Evolutionary conservation across 2,113 vertebrate genomes (phyloP), one percentile per base, ranked within the genome.

Genomic region (Burhinus oedicnemus): DNA sequence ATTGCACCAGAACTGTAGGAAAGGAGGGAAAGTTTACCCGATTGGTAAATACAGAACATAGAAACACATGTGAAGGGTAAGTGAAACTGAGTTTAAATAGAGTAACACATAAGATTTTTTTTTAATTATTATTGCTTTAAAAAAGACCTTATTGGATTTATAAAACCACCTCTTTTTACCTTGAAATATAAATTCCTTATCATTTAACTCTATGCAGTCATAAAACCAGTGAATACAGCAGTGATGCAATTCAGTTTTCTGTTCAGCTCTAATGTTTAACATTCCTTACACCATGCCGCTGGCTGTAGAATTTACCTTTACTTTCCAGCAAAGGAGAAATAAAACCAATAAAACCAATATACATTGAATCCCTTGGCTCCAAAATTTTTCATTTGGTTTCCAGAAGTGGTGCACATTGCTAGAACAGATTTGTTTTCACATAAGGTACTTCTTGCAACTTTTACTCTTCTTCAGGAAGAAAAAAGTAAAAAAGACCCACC

Each of bases 41-140:
- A n/a, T 18, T 70, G 3, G 6, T 66, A 71, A 76, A 61, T 45
- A 78, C 75, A 82, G 4, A 87, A n/a, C 49, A 27, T 19, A 62
- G 12, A 77, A 75, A 95, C 96, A 83, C 18, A 18, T 38, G 1
- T 64, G 69, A 97, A 92, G 54, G 12, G 8, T 78, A 93, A 94
- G 44, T 55, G 55, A 77, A 96, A 92, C 45, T 93, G 62, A 94
- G 19, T 83, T 95, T 88, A 57, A 97, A 40, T 51, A 75, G n/a
- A 83, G 87, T 70, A 47, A 78, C 62, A 86, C 32, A 21, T 54
- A 61, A 42, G 8, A 12, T 29, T 90, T 74, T 90, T 62, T 69
- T 89, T 72, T 84, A 42, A 38, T 57, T 75, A 27, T 89, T 95
- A 75, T 69, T 61, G 2, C 9, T 69, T 82, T 44, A 5, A 87